A percentile compares a stretch with the other conserved stretches of the same genome.
Conservation (phyloP, 1,140 invertebrate species). For the Aphidius gifuensis region DNA sequence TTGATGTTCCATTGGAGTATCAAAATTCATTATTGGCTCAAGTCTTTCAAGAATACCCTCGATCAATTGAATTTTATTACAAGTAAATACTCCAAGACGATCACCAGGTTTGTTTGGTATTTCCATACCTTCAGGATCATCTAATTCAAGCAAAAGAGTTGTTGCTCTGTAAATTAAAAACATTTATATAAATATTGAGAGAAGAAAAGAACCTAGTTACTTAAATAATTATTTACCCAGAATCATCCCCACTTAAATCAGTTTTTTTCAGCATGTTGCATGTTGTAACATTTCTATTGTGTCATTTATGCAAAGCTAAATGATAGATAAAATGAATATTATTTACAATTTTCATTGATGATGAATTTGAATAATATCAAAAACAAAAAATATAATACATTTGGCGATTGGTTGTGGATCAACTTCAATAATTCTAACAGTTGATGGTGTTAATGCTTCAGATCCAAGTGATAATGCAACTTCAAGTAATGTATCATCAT, state of each 20-base stretch:
- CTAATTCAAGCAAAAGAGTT: conserved; percentile 65
- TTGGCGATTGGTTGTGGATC: conserved; percentile 55
- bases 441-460: conserved; percentile 74
- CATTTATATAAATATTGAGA: background rate
- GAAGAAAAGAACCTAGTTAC: background rate
- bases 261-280: conserved; percentile 51
- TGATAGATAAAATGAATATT: conserved; percentile 8
- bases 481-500: conserved; percentile 81
- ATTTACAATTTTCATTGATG: background rate
- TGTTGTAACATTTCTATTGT: conserved; percentile 56
- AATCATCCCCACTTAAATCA: conserved; percentile 53
- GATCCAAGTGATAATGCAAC: conserved; percentile 77
- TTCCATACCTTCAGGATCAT: conserved; percentile 52
- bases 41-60: conserved; percentile 73
- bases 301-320: conserved; percentile 53
- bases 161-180: conserved; percentile 49
- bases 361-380: background rate
- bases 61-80: conserved; percentile 78
- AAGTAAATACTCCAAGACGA: conserved; percentile 87
- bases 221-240: conserved; percentile 39
- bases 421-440: conserved; percentile 65
- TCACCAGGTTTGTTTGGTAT: conserved; percentile 83
- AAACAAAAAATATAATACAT: conserved; percentile 38
- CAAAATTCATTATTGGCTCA: conserved; percentile 66
- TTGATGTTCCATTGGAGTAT: conserved; percentile 78